Percentiles rank a stretch among this genome's conserved stretches.
Conservation (phyloP, 2,797 vertebrate genomes). For the Rhinogobio ventralis region DNA sequence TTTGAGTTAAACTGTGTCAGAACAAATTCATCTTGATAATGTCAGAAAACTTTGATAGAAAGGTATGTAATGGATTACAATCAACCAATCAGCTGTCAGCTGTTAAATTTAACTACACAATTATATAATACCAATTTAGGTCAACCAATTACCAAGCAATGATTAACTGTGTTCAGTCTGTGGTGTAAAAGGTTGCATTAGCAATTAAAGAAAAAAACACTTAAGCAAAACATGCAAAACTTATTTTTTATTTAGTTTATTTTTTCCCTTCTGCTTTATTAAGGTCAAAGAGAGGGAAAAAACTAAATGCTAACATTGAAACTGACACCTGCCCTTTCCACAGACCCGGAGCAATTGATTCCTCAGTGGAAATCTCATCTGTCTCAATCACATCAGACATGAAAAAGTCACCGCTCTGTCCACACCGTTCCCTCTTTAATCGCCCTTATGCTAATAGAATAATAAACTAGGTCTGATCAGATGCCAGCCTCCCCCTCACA, state of each 20-base stretch:
- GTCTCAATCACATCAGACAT: slow-evolving; percentile 60
- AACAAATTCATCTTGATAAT: too few relatives aligned
- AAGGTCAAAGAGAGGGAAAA: neutral
- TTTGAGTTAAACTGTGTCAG: too few relatives aligned
- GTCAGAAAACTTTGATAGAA: too few relatives aligned
- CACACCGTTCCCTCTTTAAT: slow-evolving; percentile 48
- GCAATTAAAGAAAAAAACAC: too few relatives aligned
- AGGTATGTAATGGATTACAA: too few relatives aligned
- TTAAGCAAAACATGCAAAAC: too few relatives aligned
- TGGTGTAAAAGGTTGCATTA: too few relatives aligned
- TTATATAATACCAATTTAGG: too few relatives aligned
- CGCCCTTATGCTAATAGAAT: slow-evolving; percentile 36
- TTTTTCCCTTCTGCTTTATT: neutral
- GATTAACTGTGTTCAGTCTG: too few relatives aligned
- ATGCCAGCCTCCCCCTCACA: neutral
- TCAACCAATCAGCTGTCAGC: too few relatives aligned
- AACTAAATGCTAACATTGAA: neutral
- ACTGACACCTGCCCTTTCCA: slow-evolving; percentile 37
- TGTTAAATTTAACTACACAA: too few relatives aligned
- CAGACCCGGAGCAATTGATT: slow-evolving; percentile 3
- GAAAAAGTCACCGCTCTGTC: slow-evolving; percentile 56
- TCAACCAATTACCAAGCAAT: too few relatives aligned
- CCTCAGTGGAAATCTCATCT: slow-evolving; percentile 55
- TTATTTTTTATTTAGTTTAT: neutral
- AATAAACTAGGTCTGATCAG: slow-evolving; percentile 11